A percentile compares a stretch with the other conserved stretches of the same genome.
Evolutionary conservation across 1,140 invertebrate genomes (phyloP).

Genomic region (Lordiphosa mommai): DNA sequence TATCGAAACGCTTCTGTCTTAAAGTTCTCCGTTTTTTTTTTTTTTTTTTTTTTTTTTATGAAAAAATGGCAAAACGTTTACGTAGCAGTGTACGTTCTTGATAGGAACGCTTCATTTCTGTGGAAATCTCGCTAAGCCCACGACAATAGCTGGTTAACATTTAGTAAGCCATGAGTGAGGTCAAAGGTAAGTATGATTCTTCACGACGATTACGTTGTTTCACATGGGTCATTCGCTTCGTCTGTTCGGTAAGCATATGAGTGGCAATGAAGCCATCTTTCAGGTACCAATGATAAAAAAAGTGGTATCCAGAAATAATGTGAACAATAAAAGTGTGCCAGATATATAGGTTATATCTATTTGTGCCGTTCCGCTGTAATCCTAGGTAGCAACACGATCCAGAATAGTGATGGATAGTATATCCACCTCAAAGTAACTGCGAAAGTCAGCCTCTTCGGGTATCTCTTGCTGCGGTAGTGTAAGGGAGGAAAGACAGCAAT

Average conservation of each 20-base stretch:
- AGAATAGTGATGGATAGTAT: background rate
- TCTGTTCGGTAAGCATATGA: background rate
- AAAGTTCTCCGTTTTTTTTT: background rate
- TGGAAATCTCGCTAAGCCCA: background rate
- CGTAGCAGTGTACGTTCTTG: background rate
- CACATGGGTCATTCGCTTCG: background rate
- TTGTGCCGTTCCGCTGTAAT: background rate
- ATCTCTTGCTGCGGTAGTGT: too few relatives aligned
- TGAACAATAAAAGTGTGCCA: background rate
- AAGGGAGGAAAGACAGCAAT: too few relatives aligned
- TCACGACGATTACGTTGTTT: background rate
- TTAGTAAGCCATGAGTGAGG: background rate
- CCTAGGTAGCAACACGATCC: background rate
- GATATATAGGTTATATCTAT: too few relatives aligned
- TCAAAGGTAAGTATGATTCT: background rate
- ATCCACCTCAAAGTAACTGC: too few relatives aligned
- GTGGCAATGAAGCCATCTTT: conserved; percentile 14
- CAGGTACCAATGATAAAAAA: too few relatives aligned
- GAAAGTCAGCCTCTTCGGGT: too few relatives aligned
- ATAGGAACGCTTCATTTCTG: background rate
- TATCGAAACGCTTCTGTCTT: background rate
- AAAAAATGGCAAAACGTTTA: conserved; percentile 3
- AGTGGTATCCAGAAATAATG: background rate
- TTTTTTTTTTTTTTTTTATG: too few relatives aligned
- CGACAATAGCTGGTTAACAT: conserved; percentile 14